Evolutionary conservation across 2,113 vertebrate species (phyloP).

Genomic region (Periophthalmodon schlosseri): DNA sequence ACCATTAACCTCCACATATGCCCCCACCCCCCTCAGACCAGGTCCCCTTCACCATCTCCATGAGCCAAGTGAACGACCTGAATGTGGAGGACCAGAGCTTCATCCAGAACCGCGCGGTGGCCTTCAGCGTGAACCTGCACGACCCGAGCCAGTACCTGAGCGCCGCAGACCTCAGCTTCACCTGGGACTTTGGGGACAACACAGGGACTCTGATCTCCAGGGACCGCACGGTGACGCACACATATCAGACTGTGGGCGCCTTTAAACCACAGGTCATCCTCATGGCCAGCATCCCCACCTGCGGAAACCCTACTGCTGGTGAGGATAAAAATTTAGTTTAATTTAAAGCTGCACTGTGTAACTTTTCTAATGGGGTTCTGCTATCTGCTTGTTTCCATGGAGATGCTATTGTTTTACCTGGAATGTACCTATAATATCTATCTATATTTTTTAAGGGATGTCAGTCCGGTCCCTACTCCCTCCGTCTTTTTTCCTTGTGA

Average conservation of each 20-base stretch:
- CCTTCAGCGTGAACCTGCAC: constrained; percentile 84
- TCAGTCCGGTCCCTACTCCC: too few species aligned
- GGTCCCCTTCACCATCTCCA: constrained; percentile 84
- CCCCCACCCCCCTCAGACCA: constrained; percentile 78
- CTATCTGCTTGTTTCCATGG: too few species aligned
- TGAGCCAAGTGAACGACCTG: constrained; percentile 82
- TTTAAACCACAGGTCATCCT: constrained; percentile 84
- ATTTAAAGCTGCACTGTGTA: too few species aligned
- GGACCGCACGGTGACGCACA: constrained; percentile 83
- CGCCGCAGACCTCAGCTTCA: constrained; percentile 85
- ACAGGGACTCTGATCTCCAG: constrained; percentile 90
- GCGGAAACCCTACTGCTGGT: constrained; percentile 73
- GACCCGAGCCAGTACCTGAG: constrained; percentile 90
- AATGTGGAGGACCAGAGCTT: constrained; percentile 78
- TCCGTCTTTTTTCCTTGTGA: too few species aligned
- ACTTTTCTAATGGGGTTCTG: too few species aligned
- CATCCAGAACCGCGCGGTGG: constrained; percentile 86
- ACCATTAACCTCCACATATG: too few species aligned
- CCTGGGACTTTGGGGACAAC: constrained; percentile 92
- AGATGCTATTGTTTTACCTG: too few species aligned
- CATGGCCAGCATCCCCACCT: constrained; percentile 88
- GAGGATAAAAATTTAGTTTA: constrained; percentile 21
- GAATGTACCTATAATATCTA: too few species aligned
- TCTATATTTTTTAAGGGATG: too few species aligned
- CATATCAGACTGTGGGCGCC: constrained; percentile 80